These are phyloP conservation scores for Bubalus kerabau DNA, from an alignment of 2,113 vertebrate genomes.

Conservation along the genomic window DNA sequence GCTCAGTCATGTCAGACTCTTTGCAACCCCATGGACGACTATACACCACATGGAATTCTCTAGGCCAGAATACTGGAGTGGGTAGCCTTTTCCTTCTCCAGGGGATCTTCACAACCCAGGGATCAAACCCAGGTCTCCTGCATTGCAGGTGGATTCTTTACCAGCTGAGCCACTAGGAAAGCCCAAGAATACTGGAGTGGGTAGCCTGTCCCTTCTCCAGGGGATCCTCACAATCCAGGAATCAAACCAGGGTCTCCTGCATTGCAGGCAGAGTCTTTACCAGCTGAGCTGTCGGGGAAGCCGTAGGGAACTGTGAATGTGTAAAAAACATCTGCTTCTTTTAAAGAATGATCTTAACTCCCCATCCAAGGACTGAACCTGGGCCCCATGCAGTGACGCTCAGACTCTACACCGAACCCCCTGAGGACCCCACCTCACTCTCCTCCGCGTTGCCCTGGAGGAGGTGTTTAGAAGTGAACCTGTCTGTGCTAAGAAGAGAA, in stretches of 20 bases:
- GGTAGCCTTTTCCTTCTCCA: neutral
- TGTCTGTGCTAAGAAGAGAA: neutral
- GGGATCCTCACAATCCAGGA: neutral
- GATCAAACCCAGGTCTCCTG: neutral
- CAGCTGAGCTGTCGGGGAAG: neutral
- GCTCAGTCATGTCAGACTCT: neutral
- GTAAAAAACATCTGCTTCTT: neutral
- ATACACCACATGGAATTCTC: neutral
- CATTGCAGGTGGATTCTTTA: neutral
- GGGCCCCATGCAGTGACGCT: fast-evolving
- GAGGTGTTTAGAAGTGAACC: neutral
- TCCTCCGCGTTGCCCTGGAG: neutral
- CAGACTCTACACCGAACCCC: neutral
- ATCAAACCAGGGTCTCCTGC: fast-evolving
- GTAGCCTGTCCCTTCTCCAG: neutral
- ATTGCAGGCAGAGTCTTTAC: neutral
- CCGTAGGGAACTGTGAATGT: neutral
- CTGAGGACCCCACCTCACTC: neutral
- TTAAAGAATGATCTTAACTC: neutral
- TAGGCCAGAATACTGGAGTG: neutral
- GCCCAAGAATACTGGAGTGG: neutral
- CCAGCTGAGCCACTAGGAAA: neutral
- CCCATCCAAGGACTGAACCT: neutral
- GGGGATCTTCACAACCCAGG: neutral
- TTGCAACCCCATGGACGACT: neutral